These are phyloP conservation scores for Podabrus alpinus DNA, from an alignment of 2,888 invertebrate genomes.

Conservation along the genomic window DNA sequence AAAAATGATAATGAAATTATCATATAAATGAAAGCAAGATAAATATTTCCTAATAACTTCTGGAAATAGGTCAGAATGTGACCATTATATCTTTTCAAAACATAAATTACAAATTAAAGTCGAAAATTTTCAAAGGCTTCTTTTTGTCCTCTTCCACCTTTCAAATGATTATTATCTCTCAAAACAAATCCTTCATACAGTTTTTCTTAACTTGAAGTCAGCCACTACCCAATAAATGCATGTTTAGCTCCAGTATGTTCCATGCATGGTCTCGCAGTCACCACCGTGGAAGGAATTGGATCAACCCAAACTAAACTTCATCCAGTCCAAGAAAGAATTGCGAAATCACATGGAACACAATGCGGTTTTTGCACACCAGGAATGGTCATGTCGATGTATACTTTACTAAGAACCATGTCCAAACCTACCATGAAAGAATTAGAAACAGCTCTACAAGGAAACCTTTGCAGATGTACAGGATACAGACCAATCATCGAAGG, in stretches of 20 bases:
- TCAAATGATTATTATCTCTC: too few relatives aligned
- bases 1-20: too few relatives aligned
- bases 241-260: slow-evolving; percentile 89
- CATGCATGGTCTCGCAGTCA: slow-evolving; percentile 86
- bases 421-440: slow-evolving; percentile 77
- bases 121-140: too few relatives aligned
- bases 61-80: neutral
- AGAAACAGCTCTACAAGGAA: slow-evolving; percentile 82
- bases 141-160: too few relatives aligned
- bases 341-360: slow-evolving; percentile 90
- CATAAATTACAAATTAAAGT: too few relatives aligned
- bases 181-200: too few relatives aligned
- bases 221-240: slow-evolving; percentile 85
- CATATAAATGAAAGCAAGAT: neutral
- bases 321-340: slow-evolving; percentile 85
- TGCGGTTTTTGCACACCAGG: slow-evolving; percentile 87
- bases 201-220: slow-evolving; percentile 42
- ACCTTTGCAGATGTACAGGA: slow-evolving; percentile 90
- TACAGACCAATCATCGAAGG: slow-evolving; percentile 93
- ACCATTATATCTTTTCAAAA: too few relatives aligned
- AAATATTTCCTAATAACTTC: neutral
- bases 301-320: slow-evolving; percentile 77
- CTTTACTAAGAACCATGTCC: slow-evolving; percentile 74
- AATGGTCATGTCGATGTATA: slow-evolving; percentile 97
- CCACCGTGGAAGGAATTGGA: slow-evolving; percentile 93